Evolutionary conservation across 2,888 invertebrate genomes (phyloP).

Genomic region (Orchesellides sinensis): DNA sequence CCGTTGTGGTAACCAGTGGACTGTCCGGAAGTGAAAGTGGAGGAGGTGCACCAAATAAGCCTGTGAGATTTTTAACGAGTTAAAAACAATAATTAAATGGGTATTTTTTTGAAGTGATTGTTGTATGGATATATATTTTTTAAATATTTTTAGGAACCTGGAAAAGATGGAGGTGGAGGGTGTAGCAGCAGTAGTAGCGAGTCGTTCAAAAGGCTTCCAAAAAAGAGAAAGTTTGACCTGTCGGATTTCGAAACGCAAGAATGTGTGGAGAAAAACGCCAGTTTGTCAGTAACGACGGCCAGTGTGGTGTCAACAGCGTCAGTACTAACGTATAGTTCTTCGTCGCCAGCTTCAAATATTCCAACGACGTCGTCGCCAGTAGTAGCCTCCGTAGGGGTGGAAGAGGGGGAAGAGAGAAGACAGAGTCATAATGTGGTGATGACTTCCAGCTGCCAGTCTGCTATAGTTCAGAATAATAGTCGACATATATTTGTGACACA

Average conservation of each 20-base stretch:
- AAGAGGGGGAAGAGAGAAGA: conserved; percentile 23
- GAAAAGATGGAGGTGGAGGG: conserved; percentile 26
- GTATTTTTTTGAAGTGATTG: neutral
- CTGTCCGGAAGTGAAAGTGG: conserved; percentile 17
- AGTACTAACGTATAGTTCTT: conserved; percentile 46
- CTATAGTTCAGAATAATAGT: conserved; percentile 57
- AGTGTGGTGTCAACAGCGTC: conserved; percentile 56
- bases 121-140: neutral
- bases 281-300: conserved; percentile 66
- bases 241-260: conserved; percentile 86
- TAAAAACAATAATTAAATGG: neutral
- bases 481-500: conserved; percentile 42
- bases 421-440: too few relatives aligned
- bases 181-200: conserved; percentile 58
- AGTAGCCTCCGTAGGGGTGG: neutral
- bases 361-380: conserved; percentile 3
- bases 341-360: conserved; percentile 36
- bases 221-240: conserved; percentile 93
- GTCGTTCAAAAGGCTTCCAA: conserved; percentile 85
- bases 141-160: conserved; percentile 26
- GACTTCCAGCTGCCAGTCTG: conserved; percentile 60
- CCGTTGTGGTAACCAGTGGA: conserved; percentile 42
- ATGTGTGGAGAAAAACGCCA: conserved; percentile 51
- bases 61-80: conserved; percentile 9
- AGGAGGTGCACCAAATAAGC: conserved; percentile 18